Evolutionary conservation across 1,140 invertebrate genomes (phyloP).

Genomic region (Aradophagus sp.): DNA sequence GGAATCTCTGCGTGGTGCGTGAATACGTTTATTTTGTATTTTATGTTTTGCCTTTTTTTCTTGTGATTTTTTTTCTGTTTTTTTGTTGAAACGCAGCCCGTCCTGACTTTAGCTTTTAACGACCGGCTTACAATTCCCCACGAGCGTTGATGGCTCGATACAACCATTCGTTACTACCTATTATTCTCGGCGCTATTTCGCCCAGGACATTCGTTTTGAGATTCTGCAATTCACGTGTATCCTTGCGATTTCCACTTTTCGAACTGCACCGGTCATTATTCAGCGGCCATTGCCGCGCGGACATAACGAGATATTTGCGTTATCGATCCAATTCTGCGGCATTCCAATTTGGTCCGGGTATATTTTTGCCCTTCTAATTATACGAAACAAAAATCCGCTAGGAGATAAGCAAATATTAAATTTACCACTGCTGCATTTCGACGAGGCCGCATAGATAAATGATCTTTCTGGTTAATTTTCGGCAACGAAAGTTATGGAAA

Average conservation of each 20-base stretch:
- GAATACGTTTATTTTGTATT: too few species aligned
- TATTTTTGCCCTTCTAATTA: slow-evolving; percentile 26
- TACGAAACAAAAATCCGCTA: slow-evolving; percentile 14
- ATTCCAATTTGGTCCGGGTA: slow-evolving; percentile 17
- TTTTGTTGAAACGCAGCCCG: slow-evolving; percentile 30
- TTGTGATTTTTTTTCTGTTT: too few species aligned
- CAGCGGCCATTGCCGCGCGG: slow-evolving; percentile 21
- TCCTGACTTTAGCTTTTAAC: slow-evolving; percentile 61
- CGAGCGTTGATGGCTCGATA: slow-evolving; percentile 60
- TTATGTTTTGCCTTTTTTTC: too few species aligned
- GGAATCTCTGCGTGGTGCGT: too few species aligned
- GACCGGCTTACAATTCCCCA: slow-evolving; percentile 58
- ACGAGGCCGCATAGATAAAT: neutral
- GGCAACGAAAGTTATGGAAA: slow-evolving; percentile 9
- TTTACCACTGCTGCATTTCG: slow-evolving; percentile 14
- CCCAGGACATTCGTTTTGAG: slow-evolving; percentile 40
- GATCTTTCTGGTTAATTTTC: slow-evolving; percentile 9
- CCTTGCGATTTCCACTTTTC: slow-evolving; percentile 50
- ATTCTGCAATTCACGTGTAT: slow-evolving; percentile 49
- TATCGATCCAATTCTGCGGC: slow-evolving; percentile 18
- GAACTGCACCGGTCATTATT: slow-evolving; percentile 41
- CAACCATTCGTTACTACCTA: slow-evolving; percentile 58
- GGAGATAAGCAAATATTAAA: slow-evolving; percentile 21
- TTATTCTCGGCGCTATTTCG: slow-evolving; percentile 53
- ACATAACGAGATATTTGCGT: slow-evolving; percentile 48